Evolutionary conservation across 2,797 vertebrate genomes (phyloP), one percentile per base, ranked within the genome.

Genomic region (Tragopan temminckii): DNA sequence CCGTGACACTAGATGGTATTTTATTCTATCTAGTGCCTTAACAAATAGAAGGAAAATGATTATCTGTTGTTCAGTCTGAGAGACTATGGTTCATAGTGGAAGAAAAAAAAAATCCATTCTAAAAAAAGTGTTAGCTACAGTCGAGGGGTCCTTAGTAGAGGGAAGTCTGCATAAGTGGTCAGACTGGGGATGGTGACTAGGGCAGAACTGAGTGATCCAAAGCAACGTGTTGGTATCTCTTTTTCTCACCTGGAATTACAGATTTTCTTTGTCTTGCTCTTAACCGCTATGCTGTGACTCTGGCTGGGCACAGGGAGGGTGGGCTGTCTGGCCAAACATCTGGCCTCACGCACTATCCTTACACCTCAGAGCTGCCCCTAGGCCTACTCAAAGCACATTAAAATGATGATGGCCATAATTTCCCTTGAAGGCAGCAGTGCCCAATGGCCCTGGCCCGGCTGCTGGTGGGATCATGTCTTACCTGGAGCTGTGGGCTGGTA

Each of bases 201-300:
- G 6, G 6, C 50, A 48, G 59, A 70, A 33, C n/a, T 3, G 16
- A 31, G 24, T 43, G 43, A 40, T 52, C 27, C 14, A 21, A 20
- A 52, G 59, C 27, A 77, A 58, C 0, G 2, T 23, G 25, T 38
- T 1, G 0, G 11, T 76, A 35, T 40, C 8, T 33, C 43, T 59
- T 74, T 1, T 0, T 57, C 36, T 43, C 36, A 52, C 27, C 38
- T 69, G 35, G 35, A 89, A 71, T 8, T 1, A 4, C 1, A 23
- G 17, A 16, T 59, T 80, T 76, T 33, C 55, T 80, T 79, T 48
- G 48, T 13, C 42, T 66, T 19, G 18, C 6, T 13, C 64, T 9
- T 52, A 23, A 58, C 74, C 7, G 1, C 3, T n/a, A 55, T 1
- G 2, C 46, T 40, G 71, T 48, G 46, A 48, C 23, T 48, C 46